These are phyloP conservation scores for Drosophila burlai DNA, from an alignment of 1,140 invertebrate genomes.

Conservation along the genomic window DNA sequence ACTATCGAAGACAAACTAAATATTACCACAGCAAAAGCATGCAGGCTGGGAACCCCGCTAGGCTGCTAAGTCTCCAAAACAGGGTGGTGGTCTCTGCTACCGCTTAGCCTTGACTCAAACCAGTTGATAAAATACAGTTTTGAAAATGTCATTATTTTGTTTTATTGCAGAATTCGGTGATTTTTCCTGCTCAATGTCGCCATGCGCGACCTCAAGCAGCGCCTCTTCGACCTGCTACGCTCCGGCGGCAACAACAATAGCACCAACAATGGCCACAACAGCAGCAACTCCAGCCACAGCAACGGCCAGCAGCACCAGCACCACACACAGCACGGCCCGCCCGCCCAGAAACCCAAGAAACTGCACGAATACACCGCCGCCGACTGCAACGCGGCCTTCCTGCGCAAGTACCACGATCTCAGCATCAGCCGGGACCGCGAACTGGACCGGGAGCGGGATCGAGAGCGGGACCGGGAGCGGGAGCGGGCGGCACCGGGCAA, in stretches of 20 bases:
- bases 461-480: constrained; percentile 33
- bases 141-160: neutral
- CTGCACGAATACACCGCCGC: constrained; percentile 74
- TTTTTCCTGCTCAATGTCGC: constrained; percentile 26
- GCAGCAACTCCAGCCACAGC: constrained; percentile 14
- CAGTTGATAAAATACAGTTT: neutral
- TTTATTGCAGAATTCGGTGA: constrained; percentile 19
- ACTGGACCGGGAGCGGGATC: constrained; percentile 27
- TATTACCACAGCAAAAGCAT: no score
- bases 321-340: constrained; percentile 21
- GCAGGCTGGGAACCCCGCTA: neutral
- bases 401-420: constrained; percentile 76
- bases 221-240: constrained; percentile 77
- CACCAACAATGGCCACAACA: constrained; percentile 23
- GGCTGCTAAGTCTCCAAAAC: neutral
- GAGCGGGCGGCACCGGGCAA: constrained; percentile 16
- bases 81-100: neutral
- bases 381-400: constrained; percentile 75
- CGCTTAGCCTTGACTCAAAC: neutral
- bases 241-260: constrained; percentile 63
- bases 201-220: constrained; percentile 84
- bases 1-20: no score
- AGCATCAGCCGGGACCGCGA: constrained; percentile 47
- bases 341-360: constrained; percentile 68
- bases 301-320: neutral